Evolutionary conservation across 2,113 vertebrate genomes (phyloP).

Genomic region (Alligator sinensis): DNA sequence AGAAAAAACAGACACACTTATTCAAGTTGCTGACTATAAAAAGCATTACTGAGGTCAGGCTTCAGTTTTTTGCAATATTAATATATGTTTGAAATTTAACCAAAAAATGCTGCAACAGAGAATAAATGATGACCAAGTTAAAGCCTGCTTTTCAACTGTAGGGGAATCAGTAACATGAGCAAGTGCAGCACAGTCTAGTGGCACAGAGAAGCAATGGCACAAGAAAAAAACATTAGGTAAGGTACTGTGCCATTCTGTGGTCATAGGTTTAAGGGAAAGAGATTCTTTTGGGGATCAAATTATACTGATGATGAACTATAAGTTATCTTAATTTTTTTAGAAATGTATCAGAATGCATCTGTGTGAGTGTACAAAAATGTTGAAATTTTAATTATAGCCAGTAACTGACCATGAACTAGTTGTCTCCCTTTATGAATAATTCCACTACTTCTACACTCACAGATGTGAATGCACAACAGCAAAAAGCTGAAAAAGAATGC

Average conservation of each 20-base stretch:
- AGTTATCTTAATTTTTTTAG: not conserved
- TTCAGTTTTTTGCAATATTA: slow-evolving; percentile 38
- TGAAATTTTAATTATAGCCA: not conserved
- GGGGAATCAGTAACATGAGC: slow-evolving; percentile 54
- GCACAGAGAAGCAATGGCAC: slow-evolving; percentile 60
- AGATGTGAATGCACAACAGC: too few relatives aligned
- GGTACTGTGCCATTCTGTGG: not conserved
- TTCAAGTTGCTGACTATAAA: slow-evolving; percentile 34
- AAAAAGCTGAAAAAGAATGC: too few relatives aligned
- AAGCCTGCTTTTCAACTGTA: slow-evolving; percentile 31
- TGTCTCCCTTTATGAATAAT: not conserved
- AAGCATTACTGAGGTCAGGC: slow-evolving; percentile 2
- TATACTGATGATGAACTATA: not conserved
- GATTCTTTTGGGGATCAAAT: not conserved
- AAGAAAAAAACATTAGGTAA: slow-evolving; percentile 35
- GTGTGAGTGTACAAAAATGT: not conserved
- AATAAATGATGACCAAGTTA: not conserved
- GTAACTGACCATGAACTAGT: not conserved
- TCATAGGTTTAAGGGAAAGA: not conserved
- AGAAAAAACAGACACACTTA: not conserved
- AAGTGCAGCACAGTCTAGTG: slow-evolving; percentile 76
- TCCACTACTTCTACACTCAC: not conserved
- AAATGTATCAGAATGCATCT: not conserved
- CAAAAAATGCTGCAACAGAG: not conserved
- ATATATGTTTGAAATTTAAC: slow-evolving; percentile 32